phyloP scores from a whole-genome alignment of 2,113 vertebrate genomes.

The Laterallus jamaicensis region DNA sequence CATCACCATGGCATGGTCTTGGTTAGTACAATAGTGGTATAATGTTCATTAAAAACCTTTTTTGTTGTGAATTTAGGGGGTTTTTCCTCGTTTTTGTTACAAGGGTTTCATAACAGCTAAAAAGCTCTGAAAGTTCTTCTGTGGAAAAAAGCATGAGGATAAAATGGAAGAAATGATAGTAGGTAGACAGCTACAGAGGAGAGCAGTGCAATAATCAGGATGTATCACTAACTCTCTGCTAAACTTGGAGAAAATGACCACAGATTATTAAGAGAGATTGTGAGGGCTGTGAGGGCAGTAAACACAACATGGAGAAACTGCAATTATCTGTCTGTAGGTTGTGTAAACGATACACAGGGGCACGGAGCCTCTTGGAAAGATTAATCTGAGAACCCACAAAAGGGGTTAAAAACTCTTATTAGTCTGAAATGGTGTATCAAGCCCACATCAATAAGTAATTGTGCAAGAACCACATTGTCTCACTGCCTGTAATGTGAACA shows the following conservation, averaged over 20 bases:
- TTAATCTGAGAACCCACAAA: slow-evolving; percentile 3
- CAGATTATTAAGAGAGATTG: neutral
- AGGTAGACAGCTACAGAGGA: neutral
- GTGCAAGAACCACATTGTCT: neutral
- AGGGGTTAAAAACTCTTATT: neutral
- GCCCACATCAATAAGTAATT: slow-evolving; percentile 32
- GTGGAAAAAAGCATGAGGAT: neutral
- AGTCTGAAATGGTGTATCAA: neutral
- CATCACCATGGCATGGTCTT: neutral
- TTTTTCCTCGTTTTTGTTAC: neutral
- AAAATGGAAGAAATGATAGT: neutral
- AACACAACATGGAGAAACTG: neutral
- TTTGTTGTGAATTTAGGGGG: neutral
- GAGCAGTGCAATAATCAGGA: neutral
- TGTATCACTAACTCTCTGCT: neutral
- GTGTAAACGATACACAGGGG: slow-evolving; percentile 23
- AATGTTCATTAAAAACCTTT: neutral
- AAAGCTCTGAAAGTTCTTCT: neutral
- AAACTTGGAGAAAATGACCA: neutral
- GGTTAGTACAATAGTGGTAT: neutral
- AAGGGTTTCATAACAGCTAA: neutral
- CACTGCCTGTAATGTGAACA: neutral
- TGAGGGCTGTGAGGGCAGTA: neutral
- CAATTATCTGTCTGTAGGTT: neutral
- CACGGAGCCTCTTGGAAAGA: neutral